Evolutionary conservation across 2,888 invertebrate species (phyloP).

Genomic region (Drosophila pseudotalamancana): DNA sequence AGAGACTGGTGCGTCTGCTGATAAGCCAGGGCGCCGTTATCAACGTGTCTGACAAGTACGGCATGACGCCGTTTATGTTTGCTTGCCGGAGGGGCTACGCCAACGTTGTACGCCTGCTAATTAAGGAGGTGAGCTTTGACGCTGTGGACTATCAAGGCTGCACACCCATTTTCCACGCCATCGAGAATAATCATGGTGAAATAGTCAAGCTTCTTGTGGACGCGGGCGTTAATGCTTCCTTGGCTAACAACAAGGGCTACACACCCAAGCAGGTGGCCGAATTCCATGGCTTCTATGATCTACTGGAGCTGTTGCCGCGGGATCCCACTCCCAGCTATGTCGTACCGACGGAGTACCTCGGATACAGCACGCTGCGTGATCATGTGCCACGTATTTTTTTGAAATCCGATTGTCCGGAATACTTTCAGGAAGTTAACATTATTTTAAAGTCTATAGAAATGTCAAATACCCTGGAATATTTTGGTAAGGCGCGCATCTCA

Average conservation of each 20-base stretch:
- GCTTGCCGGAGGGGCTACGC: slow-evolving; percentile 81
- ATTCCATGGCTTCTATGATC: slow-evolving; percentile 81
- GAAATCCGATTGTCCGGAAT: slow-evolving; percentile 82
- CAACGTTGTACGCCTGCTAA: slow-evolving; percentile 70
- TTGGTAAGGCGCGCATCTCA: slow-evolving; percentile 75
- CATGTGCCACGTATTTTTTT: slow-evolving; percentile 82
- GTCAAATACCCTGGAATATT: slow-evolving; percentile 69
- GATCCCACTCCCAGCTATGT: slow-evolving; percentile 56
- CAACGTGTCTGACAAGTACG: slow-evolving; percentile 82
- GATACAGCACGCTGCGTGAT: slow-evolving; percentile 80
- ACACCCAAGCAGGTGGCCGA: slow-evolving; percentile 82
- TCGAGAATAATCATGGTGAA: slow-evolving; percentile 81
- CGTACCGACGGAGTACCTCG: slow-evolving; percentile 78
- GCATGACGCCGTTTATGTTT: slow-evolving; percentile 83
- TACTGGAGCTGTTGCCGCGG: slow-evolving; percentile 79
- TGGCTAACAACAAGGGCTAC: slow-evolving; percentile 80
- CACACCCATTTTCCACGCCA: slow-evolving; percentile 83
- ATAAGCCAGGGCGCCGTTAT: slow-evolving; percentile 73
- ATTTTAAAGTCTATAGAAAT: slow-evolving; percentile 77
- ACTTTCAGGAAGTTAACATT: slow-evolving; percentile 82
- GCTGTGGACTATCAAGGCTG: slow-evolving; percentile 82
- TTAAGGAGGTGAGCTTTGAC: slow-evolving; percentile 79
- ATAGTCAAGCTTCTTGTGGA: slow-evolving; percentile 80
- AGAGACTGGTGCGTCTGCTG: slow-evolving; percentile 74
- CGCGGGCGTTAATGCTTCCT: slow-evolving; percentile 71